These are phyloP conservation scores for Coptodon rendalli DNA, from an alignment of 2,113 vertebrate species.

Conservation along the genomic window DNA sequence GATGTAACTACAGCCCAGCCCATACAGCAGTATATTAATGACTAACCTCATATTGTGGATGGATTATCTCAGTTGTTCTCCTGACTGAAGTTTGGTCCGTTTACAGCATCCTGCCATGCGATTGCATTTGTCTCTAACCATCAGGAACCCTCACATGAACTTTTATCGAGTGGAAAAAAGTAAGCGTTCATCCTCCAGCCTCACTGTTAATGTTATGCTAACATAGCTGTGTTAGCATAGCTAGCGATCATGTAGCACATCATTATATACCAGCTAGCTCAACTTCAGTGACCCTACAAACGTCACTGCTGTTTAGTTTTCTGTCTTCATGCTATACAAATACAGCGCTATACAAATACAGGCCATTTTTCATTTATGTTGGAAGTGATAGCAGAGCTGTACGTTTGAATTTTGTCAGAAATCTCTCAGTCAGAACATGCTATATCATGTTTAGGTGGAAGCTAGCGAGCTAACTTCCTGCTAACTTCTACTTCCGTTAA, in stretches of 20 bases:
- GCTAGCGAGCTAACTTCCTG: background rate
- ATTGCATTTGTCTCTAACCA: background rate
- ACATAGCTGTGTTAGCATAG: background rate
- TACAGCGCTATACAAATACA: background rate
- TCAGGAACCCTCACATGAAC: fast-evolving
- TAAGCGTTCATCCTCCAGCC: background rate
- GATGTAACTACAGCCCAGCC: too few species aligned
- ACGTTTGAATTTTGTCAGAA: background rate
- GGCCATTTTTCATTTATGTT: background rate
- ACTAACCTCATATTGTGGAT: too few species aligned
- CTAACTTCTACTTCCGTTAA: background rate
- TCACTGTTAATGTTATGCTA: background rate
- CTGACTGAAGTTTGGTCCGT: too few species aligned
- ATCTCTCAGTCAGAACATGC: background rate
- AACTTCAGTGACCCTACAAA: background rate
- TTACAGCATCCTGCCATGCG: background rate
- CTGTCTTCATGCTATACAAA: background rate
- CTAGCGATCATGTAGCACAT: background rate
- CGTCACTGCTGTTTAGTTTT: background rate
- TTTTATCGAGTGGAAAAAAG: background rate
- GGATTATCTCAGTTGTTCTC: too few species aligned
- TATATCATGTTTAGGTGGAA: background rate
- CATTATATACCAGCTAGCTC: background rate
- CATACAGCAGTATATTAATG: too few species aligned
- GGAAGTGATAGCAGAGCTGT: background rate